Evolutionary conservation across 1,140 invertebrate species (phyloP), one percentile per base, ranked within the genome.

Genomic region (Macrotrachela quadricornifera): DNA sequence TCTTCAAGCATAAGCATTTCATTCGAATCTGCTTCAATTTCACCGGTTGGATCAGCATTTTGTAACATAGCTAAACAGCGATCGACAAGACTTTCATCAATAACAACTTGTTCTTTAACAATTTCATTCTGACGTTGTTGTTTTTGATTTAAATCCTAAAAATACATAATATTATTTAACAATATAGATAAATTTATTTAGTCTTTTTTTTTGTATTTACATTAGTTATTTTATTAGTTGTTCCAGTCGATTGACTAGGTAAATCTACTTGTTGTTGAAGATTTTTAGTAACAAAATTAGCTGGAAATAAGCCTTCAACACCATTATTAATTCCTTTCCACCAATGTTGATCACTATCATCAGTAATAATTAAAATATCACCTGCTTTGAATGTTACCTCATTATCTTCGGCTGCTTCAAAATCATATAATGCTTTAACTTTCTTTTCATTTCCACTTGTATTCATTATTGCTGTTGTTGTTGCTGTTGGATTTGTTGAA

Each of bases 351-450:
- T 97, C 88, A 57, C 82, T 58, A 60, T 76, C 74, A 64, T 78
- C 76, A 37, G 68, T 57, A 21, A 77, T 68, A 54, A 64, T 65
- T 50, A 77, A 70, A 46, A 94, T 81, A 74, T 96, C 91, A 53
- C 91, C 91, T 49, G 86, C 78, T 60, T 80, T 78, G 69, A 99
- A 97, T 1, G 90, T 92, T 18, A 97, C 71, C 73, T 99, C 92
- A 69, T 97, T 97, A 62, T 97, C 91, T 71, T 99, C 92, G 8
- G 82, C 92, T 1, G 92, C 92, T 70, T 96, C 91, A 74, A 99
- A 99, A 69, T 99, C 92, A 73, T 97, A 97, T 12, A 97, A 68
- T 46, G 91, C 91, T 57, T 86, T 75, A 9, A 95, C 90, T 47
- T 50, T 42, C 41, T 42, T 42, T 42, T 42, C 13, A 15, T 42